Conservation (phyloP, 2,888 invertebrate species). For the Polymixis lichenea region DNA sequence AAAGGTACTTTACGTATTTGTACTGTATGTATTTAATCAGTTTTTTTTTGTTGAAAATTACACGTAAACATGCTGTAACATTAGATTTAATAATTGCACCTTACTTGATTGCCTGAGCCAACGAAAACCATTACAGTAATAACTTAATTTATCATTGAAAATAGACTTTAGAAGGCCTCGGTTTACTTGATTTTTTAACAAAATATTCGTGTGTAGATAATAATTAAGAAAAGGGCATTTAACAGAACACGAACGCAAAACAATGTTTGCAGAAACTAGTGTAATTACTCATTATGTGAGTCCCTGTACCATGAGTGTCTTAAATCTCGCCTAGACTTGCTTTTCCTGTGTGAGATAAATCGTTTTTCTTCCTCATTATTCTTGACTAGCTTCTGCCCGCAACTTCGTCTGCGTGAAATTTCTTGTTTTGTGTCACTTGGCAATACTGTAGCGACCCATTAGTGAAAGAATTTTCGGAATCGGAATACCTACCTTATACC, state of each 20-base stretch:
- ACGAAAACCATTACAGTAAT: conserved; percentile 50
- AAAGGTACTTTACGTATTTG: no score
- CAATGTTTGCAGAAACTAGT: neutral
- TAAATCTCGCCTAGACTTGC: neutral
- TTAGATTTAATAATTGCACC: conserved; percentile 20
- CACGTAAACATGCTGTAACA: conserved; percentile 5
- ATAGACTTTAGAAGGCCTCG: conserved; percentile 42
- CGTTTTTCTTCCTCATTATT: no score
- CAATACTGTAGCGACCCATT: no score
- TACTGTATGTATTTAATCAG: no score
- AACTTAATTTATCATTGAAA: conserved; percentile 35
- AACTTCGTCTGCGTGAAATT: no score
- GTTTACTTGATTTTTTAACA: neutral
- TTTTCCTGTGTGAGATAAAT: no score
- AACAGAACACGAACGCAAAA: neutral
- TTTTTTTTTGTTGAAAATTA: neutral
- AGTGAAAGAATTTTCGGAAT: no score
- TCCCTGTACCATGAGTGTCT: neutral
- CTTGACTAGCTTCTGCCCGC: no score
- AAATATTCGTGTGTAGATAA: conserved; percentile 20
- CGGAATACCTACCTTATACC: no score
- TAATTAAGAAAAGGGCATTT: conserved; percentile 12
- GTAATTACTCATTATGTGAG: neutral
- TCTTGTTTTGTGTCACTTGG: no score
- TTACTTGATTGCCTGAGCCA: conserved; percentile 34